Percentiles rank a stretch among this genome's conserved stretches.
Conservation (phyloP, 37 sponge, comb jelly and placozoan genomes). For the Chondrilla cf. caribensis region DNA sequence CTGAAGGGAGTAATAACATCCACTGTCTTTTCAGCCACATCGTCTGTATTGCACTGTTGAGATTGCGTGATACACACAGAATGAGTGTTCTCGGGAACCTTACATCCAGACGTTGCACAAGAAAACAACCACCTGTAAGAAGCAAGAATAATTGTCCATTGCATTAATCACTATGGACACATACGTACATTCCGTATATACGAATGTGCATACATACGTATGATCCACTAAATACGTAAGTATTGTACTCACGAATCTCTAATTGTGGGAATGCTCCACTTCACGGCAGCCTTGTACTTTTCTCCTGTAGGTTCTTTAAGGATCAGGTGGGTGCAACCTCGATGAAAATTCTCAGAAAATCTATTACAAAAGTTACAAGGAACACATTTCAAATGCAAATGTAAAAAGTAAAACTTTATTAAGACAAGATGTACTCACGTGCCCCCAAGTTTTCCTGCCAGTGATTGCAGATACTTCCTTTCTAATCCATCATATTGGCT, state of each 20-base stretch:
- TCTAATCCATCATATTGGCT: conserved; percentile 72
- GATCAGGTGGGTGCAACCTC: conserved; percentile 59
- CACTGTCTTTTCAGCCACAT: neutral
- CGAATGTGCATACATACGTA: neutral
- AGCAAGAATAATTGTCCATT: no score
- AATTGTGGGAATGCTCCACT: conserved; percentile 78
- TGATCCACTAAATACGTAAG: neutral
- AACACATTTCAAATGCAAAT: no score
- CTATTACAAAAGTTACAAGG: neutral
- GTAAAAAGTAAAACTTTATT: no score
- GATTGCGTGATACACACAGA: neutral
- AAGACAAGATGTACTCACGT: neutral
- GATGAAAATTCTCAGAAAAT: neutral
- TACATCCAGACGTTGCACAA: conserved; percentile 41
- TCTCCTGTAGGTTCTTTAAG: conserved; percentile 61
- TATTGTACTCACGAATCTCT: conserved; percentile 33
- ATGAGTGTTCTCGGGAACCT: conserved; percentile 35
- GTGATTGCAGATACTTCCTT: conserved; percentile 43
- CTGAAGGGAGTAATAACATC: conserved; percentile 5
- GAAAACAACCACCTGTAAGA: conserved; percentile 64
- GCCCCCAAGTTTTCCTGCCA: conserved; percentile 12
- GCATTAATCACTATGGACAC: no score
- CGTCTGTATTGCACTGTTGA: neutral
- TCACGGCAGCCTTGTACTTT: conserved; percentile 47
- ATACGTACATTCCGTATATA: neutral